Evolutionary conservation across 2,113 vertebrate genomes (phyloP), one percentile per base, ranked within the genome.

Genomic region (Rutilus rutilus): DNA sequence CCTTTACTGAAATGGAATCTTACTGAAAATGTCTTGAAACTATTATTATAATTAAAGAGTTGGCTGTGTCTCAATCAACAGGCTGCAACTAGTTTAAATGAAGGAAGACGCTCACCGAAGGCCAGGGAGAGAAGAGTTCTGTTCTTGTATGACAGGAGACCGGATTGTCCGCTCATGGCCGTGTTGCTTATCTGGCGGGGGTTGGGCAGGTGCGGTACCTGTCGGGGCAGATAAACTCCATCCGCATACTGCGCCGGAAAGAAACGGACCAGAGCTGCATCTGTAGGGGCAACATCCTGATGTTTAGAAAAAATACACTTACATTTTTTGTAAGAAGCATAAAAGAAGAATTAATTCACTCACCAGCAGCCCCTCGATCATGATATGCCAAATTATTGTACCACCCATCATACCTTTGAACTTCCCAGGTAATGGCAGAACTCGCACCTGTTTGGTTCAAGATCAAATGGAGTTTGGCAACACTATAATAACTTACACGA

Each of bases 371-470:
- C 12, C 97, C 96, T 0, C 90, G 93, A 27, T 88, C 88, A 59
- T 97, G 97, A 86, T 94, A 84, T 52, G 95, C 94, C 83, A 99
- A 90, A 88, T 97, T 99, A 95, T 99, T 99, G 93, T 98, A 99
- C 98, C 98, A 99, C 25, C 98, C 98, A 0, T 99, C 98, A 0
- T 97, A 98, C 67, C 98, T 96, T 88, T 97, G 95, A 0, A 97
- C 92, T 92, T 99, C 98, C 97, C 98, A 98, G 36, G 90, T 65
- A 5, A 90, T 86, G 83, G 85, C 93, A 2, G 92, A 80, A 45
- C 92, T 88, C 1, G 92, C 87, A 50, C 79, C 97, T 99, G 93
- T 47, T 60, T 2, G 47, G 78, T 12, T 33, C 25, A 77, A 62
- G 6, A n/a, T 86, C n/a, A 69, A 50, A 52, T 17, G 8, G 19